Percentiles rank a stretch among this genome's conserved stretches.
These are phyloP conservation scores for Xanthia icteritia DNA, from an alignment of 2,888 invertebrate species.

Conservation along the genomic window DNA sequence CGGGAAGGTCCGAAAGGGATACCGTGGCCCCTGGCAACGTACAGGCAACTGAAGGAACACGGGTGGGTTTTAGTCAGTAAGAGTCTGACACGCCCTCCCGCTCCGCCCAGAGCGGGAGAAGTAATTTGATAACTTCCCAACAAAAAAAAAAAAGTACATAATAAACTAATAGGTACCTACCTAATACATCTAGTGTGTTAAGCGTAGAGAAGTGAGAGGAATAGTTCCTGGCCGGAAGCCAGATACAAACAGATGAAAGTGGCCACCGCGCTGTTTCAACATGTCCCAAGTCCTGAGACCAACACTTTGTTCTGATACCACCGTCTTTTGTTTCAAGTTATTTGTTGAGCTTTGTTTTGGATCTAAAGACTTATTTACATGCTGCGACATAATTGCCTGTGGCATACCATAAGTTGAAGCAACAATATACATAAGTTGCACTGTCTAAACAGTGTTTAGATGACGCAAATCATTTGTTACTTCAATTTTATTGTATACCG, in stretches of 20 bases:
- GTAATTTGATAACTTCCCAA: no score
- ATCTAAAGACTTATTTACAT: neutral
- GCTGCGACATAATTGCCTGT: neutral
- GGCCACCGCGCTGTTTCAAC: constrained; percentile 13
- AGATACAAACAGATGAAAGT: constrained; percentile 21
- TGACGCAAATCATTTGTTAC: no score
- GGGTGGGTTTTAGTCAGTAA: no score
- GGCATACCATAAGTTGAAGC: neutral
- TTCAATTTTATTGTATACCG: no score
- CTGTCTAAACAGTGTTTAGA: no score
- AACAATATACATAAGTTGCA: no score
- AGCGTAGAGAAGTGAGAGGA: constrained; percentile 5
- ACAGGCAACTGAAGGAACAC: no score
- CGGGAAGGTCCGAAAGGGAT: no score
- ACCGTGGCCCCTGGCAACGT: no score
- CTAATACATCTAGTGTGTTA: constrained; percentile 2
- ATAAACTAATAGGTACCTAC: neutral
- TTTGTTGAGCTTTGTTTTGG: neutral
- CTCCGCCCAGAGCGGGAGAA: no score
- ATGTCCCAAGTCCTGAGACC: constrained; percentile 8
- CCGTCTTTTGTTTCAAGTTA: neutral
- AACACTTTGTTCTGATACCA: constrained; percentile 22
- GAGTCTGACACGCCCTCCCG: no score
- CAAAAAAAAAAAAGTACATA: no score
- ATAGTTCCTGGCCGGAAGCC: constrained; percentile 36